phyloP scores from a whole-genome alignment of 2,888 invertebrate species.

The Zootermopsis nevadensis region DNA sequence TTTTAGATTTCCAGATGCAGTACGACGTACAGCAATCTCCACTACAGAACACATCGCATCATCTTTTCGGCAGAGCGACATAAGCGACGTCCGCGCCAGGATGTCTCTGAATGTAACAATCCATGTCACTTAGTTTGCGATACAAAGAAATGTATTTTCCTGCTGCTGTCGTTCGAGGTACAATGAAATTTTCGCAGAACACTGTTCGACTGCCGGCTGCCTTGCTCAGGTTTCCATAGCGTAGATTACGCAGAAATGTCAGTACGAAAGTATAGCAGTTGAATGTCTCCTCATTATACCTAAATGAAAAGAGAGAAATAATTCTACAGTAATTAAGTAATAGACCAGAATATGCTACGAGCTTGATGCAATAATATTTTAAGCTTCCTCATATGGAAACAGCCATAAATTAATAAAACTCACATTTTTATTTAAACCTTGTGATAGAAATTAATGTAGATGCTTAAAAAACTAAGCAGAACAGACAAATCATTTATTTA shows the following conservation, averaged over 20 bases:
- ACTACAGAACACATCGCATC: background rate
- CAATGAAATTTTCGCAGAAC: slow-evolving; percentile 85
- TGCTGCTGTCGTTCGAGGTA: slow-evolving; percentile 83
- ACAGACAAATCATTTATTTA: too few relatives aligned
- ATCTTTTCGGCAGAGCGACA: slow-evolving; percentile 24
- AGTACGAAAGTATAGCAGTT: slow-evolving; percentile 91
- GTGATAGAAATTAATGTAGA: too few relatives aligned
- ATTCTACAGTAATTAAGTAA: background rate
- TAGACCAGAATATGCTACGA: too few relatives aligned
- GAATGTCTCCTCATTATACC: slow-evolving; percentile 80
- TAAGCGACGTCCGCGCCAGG: background rate
- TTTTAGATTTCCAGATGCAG: too few relatives aligned
- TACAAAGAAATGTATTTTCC: slow-evolving; percentile 88
- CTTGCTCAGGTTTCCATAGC: slow-evolving; percentile 76
- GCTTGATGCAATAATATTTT: too few relatives aligned
- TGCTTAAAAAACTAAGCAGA: too few relatives aligned
- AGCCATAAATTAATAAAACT: too few relatives aligned
- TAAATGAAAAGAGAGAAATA: slow-evolving; percentile 55
- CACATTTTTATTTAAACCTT: too few relatives aligned
- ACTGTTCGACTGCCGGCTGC: slow-evolving; percentile 74
- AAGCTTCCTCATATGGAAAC: too few relatives aligned
- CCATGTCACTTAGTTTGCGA: slow-evolving; percentile 72
- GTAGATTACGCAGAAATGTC: slow-evolving; percentile 78
- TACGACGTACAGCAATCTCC: too few relatives aligned
- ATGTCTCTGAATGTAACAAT: slow-evolving; percentile 62